Conservation (phyloP, 2,888 invertebrate species). For the Julus scanicus region DNA sequence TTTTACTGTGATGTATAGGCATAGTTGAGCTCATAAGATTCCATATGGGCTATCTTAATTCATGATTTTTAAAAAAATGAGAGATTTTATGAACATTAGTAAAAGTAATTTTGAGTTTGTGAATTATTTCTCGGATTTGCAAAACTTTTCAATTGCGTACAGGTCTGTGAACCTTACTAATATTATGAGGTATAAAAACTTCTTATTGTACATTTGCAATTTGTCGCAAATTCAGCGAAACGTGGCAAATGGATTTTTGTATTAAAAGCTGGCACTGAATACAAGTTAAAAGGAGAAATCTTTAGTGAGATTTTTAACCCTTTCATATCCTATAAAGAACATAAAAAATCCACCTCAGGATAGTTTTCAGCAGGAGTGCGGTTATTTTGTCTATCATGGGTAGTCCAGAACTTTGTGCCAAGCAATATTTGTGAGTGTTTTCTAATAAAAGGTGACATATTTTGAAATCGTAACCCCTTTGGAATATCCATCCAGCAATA, state of each 20-base stretch:
- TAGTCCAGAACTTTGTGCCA: background rate
- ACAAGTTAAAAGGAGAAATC: background rate
- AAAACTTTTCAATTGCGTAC: background rate
- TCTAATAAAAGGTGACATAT: background rate
- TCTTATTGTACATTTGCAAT: background rate
- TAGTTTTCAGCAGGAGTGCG: background rate
- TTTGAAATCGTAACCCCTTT: background rate
- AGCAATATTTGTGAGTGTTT: background rate
- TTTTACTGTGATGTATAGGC: no score
- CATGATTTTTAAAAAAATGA: no score
- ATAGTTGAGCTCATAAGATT: no score
- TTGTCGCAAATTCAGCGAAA: background rate
- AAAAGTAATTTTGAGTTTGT: background rate
- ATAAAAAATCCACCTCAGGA: background rate
- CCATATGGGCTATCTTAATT: no score
- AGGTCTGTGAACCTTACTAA: background rate
- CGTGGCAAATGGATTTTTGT: background rate
- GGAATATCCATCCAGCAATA: background rate
- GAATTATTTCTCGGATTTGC: background rate
- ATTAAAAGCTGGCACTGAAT: background rate
- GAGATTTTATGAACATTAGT: no score
- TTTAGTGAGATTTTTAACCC: constrained; percentile 36
- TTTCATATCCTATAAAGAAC: background rate
- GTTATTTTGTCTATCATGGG: background rate
- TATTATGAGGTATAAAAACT: background rate